phyloP scores from a whole-genome alignment of 2,888 invertebrate genomes.

The Cheilosia grossa region DNA sequence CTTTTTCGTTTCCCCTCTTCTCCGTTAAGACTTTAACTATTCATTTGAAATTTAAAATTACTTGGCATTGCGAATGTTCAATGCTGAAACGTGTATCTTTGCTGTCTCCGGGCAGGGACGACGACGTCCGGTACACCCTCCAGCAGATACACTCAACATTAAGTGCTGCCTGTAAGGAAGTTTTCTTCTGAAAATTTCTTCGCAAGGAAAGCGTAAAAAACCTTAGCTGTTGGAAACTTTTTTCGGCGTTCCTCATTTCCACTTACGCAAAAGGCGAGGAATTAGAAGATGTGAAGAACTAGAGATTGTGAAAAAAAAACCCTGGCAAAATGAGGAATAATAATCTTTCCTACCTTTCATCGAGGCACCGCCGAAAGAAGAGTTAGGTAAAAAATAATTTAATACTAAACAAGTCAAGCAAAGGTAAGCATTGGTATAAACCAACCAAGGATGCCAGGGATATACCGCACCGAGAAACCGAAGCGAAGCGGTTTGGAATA shows the following conservation, averaged over 20 bases:
- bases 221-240: slow-evolving; percentile 48
- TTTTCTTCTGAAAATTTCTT: slow-evolving; percentile 57
- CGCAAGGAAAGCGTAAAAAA: slow-evolving; percentile 12
- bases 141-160: slow-evolving; percentile 64
- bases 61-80: slow-evolving; percentile 71
- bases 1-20: slow-evolving; percentile 22
- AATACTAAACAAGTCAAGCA: slow-evolving; percentile 47
- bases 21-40: slow-evolving; percentile 65
- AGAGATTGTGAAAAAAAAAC: not conserved
- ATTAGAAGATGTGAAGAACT: slow-evolving; percentile 17
- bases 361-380: slow-evolving; percentile 28
- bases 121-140: slow-evolving; percentile 58
- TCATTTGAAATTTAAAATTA: slow-evolving; percentile 73
- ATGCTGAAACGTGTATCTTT: slow-evolving; percentile 52
- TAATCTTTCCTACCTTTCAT: slow-evolving; percentile 62
- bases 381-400: slow-evolving; percentile 42
- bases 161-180: slow-evolving; percentile 70
- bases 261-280: slow-evolving; percentile 25
- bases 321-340: slow-evolving; percentile 40
- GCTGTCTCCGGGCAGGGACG: no score
- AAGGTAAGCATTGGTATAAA: slow-evolving; percentile 51
- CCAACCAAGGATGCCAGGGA: slow-evolving; percentile 26
- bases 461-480: slow-evolving; percentile 2
- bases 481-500: slow-evolving; percentile 35
- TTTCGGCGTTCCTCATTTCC: slow-evolving; percentile 10